phyloP scores from a whole-genome alignment of 2,888 invertebrate genomes.

The Ophioninae sp. region DNA sequence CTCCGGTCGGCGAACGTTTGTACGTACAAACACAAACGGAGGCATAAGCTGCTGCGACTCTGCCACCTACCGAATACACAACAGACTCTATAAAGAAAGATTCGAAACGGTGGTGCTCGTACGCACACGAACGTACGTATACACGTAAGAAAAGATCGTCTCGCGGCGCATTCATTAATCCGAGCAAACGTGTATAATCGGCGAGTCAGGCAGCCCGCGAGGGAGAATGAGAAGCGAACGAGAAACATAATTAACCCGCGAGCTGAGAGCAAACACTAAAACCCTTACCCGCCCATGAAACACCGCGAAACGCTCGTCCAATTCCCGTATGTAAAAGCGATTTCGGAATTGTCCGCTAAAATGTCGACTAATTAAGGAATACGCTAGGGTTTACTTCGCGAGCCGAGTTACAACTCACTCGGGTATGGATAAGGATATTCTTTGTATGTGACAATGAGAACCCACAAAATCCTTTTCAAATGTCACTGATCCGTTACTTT shows the following conservation, averaged over 20 bases:
- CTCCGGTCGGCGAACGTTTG: slow-evolving; percentile 24
- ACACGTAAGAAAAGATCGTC: slow-evolving; percentile 22
- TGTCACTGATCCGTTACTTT: background rate
- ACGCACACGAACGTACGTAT: background rate
- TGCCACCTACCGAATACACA: slow-evolving; percentile 38
- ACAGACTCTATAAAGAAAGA: slow-evolving; percentile 37
- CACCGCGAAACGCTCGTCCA: slow-evolving; percentile 14
- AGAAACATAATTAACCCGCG: slow-evolving; percentile 54
- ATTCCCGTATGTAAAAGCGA: slow-evolving; percentile 19
- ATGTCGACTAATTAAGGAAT: slow-evolving; percentile 30
- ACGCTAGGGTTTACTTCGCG: slow-evolving; percentile 15
- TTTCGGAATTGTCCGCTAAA: slow-evolving; percentile 13
- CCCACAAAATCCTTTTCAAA: background rate
- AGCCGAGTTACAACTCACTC: background rate
- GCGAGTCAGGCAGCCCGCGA: slow-evolving; percentile 31
- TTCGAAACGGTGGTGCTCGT: slow-evolving; percentile 25
- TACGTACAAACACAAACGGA: background rate
- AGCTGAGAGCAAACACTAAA: slow-evolving; percentile 37
- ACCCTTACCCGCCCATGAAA: slow-evolving; percentile 11
- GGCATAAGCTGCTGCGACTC: slow-evolving; percentile 17
- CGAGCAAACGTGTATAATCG: slow-evolving; percentile 64
- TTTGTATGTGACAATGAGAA: background rate
- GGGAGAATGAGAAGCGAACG: slow-evolving; percentile 31
- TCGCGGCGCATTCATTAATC: slow-evolving; percentile 63
- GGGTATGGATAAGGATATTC: background rate